phyloP scores from a whole-genome alignment of 2,888 invertebrate genomes.

The Drosophila tripunctata region DNA sequence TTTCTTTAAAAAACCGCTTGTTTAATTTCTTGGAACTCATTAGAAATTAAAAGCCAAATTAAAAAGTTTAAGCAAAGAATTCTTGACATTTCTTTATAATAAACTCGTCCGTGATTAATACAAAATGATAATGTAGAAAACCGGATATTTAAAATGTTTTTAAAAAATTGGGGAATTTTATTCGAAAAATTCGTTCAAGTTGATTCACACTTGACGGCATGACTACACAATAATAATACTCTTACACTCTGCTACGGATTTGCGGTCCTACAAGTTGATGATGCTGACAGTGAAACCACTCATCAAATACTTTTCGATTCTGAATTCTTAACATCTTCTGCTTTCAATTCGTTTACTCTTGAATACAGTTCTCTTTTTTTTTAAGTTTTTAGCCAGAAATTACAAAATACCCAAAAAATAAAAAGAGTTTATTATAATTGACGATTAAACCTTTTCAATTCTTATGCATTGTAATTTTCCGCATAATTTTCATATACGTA shows the following conservation, averaged over 20 bases:
- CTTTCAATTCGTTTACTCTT: background rate
- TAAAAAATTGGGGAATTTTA: slow-evolving; percentile 4
- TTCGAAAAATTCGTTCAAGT: background rate
- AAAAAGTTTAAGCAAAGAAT: too few relatives aligned
- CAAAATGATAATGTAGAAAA: background rate
- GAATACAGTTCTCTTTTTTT: too few relatives aligned
- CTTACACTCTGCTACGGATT: background rate
- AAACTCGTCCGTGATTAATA: slow-evolving; percentile 8
- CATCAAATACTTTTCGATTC: slow-evolving; percentile 4
- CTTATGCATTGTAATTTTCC: slow-evolving; percentile 61
- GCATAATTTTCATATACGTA: slow-evolving; percentile 48
- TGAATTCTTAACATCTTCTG: too few relatives aligned
- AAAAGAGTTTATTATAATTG: slow-evolving; percentile 19
- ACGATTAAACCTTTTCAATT: slow-evolving; percentile 54
- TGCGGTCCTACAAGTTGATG: too few relatives aligned
- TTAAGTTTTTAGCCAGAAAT: too few relatives aligned
- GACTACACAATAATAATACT: slow-evolving; percentile 16
- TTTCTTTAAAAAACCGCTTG: too few relatives aligned
- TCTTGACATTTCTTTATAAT: background rate
- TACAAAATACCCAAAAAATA: slow-evolving; percentile 10
- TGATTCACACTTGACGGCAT: slow-evolving; percentile 36
- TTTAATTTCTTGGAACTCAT: too few relatives aligned
- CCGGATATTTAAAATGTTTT: background rate
- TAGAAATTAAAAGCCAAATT: too few relatives aligned
- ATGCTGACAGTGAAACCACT: slow-evolving; percentile 10